Evolutionary conservation across 2,113 vertebrate genomes (phyloP).

Genomic region (Antechinus flavipes): DNA sequence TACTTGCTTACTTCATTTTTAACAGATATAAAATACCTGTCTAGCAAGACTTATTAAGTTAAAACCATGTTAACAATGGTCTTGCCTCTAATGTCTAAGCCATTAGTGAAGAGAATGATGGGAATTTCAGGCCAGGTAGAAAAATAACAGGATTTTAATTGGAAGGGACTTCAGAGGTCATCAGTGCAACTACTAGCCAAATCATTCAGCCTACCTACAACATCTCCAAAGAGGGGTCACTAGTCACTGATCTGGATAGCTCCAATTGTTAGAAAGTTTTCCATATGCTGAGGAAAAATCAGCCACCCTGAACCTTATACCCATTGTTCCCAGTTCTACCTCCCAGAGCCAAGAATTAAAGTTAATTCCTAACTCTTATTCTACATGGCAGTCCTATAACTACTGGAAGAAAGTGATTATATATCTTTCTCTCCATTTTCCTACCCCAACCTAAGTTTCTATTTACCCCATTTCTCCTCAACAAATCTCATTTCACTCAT

Average conservation of each 20-base stretch:
- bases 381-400: not conserved
- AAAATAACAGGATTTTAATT: not conserved
- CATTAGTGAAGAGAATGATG: not conserved
- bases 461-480: not conserved
- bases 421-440: not conserved
- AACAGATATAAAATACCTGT: not conserved
- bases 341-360: not conserved
- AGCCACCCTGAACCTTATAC: not conserved
- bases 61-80: not conserved
- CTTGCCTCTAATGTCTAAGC: not conserved
- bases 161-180: not conserved
- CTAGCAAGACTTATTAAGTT: not conserved
- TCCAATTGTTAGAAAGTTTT: not conserved
- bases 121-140: not conserved
- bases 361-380: not conserved
- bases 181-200: not conserved
- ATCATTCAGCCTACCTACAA: not conserved
- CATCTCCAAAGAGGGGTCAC: not conserved
- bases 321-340: not conserved
- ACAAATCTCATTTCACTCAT: not conserved
- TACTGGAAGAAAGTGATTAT: not conserved
- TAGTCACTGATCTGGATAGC: not conserved
- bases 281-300: not conserved
- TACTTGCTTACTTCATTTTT: not conserved
- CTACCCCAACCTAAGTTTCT: not conserved